Base-by-base conservation (phyloP, 1,140 invertebrate species). In the Arion vulgaris region DNA sequence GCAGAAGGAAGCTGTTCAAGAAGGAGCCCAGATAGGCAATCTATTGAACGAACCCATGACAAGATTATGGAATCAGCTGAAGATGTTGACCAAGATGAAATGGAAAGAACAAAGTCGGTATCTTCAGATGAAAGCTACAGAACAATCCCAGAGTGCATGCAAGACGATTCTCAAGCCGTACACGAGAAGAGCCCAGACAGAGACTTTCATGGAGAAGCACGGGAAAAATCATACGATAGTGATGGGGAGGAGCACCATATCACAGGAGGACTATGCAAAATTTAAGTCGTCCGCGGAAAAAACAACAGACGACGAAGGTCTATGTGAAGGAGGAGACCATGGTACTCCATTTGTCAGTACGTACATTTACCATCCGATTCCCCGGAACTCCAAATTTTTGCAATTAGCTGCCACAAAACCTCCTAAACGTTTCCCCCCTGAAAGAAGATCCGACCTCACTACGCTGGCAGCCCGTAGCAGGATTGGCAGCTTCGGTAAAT, bases 301-400 rank as follows among this genome's bases (percentile, higher is more conserved):
- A 76, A 23, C 49, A 17, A 38, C 49, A 11, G 84, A 86, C 15
- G 85, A 87, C 53, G 86, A 86, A 75, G 86, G 86, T 28, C 41
- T 83, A 7, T 68, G 78, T 39, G 82, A 82, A 28, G 84, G 81
- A 26, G 83, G 74, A 17, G 83, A 85, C 15, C 57, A 77, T 15
- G 51, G 80, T 0, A 74, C 62, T 41, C 85, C 85, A 19, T 57
- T 85, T 51, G 71, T 85, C 49, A 85, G 84, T 53, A 83, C 86
- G 34, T 85, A 83, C 76, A 86, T 75, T 39, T 87, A 84, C 73
- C 86, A 87, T 57, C 85, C 85, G 38, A 85, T 86, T 57, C 82
- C 80, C 32, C 72, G 85, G 5, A 86, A 87, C 74, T 86, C 85
- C 13, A 84, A 82, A 51, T 86, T 86, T 77, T 79, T 86, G 36